Base-by-base conservation (phyloP, 2,113 vertebrate genomes). In the Rhinoptilus africanus region DNA sequence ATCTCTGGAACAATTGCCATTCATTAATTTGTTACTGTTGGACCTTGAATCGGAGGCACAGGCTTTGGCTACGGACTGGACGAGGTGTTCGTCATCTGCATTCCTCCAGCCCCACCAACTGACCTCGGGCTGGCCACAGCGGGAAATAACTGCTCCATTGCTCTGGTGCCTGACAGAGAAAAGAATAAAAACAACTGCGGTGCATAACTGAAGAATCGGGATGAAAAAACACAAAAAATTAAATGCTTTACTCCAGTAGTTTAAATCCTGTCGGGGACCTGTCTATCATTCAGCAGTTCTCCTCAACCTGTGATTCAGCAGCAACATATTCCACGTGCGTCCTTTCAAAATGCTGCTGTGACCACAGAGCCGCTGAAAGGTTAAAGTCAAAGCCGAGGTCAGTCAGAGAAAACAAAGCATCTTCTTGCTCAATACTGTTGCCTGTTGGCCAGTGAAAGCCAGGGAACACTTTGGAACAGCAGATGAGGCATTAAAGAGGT, bases 61-160 rank as follows among this genome's bases (percentile, higher is more conserved):
- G 56, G 99, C 99, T 97, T 99, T 99, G 97, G 99, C 99, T 34
- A 99, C 99, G 20, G 99, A 99, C 96, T 99, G 99, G 24, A 99
- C 99, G 73, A 99, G 98, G 96, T 99, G 99, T 87, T 99, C 99
- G 1, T 99, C 99, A 7, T 99, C 99, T 1, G 99, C 99, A 10
- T 99, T 99, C 74, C 99, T 98, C 99, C 99, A 99, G 89, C 99
- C 99, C 99, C 99, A 99, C 99, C 99, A 99, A 97, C 99, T 99
- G 96, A 99, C 99, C 98, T 99, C 99, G 0, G 99, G 99, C 96
- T 99, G 99, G 24, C 99, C 99, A 8, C 99, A 99, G 86, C 99
- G 99, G 43, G 99, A 99, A 60, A 99, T 99, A 64, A 99, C 99
- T 8, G 99, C 99, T 23, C 99, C 99, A 4, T 99, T 99, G 95